phyloP scores from a whole-genome alignment of 2,888 invertebrate genomes.

The Peribatodes rhomboidaria region DNA sequence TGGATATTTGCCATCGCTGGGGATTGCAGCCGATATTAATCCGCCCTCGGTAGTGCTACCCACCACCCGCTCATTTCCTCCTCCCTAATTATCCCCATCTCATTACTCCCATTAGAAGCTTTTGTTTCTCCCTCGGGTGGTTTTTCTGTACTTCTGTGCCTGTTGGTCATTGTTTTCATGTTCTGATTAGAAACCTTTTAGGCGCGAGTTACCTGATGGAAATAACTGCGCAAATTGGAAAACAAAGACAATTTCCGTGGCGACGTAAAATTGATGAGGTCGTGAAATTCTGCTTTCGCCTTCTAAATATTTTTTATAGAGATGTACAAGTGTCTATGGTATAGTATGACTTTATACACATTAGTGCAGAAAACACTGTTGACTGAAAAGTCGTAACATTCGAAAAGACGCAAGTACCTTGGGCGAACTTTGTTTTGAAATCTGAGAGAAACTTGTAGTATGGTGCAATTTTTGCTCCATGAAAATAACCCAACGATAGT shows the following conservation, averaged over 20 bases:
- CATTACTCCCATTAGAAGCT: slow-evolving; percentile 21
- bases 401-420: no score
- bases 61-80: slow-evolving; percentile 3
- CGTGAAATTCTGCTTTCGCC: slow-evolving; percentile 12
- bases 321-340: background rate
- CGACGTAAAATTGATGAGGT: slow-evolving; percentile 14
- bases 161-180: background rate
- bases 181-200: slow-evolving; percentile 15
- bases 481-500: no score
- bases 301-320: background rate
- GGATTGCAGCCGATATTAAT: slow-evolving; percentile 16
- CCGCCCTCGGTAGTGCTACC: background rate
- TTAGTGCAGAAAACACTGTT: no score
- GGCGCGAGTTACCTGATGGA: slow-evolving; percentile 1
- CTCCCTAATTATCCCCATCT: slow-evolving; percentile 17
- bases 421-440: no score
- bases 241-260: slow-evolving; percentile 25
- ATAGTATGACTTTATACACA: no score
- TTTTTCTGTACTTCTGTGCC: slow-evolving; percentile 4
- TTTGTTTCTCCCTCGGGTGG: slow-evolving; percentile 10
- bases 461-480: no score
- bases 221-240: slow-evolving; percentile 12
- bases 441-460: no score
- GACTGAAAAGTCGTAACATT: no score
- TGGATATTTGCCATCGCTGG: slow-evolving; percentile 9